Evolutionary conservation across 2,113 vertebrate species (phyloP), one percentile per base, ranked within the genome.

Genomic region (Caracal caracal): DNA sequence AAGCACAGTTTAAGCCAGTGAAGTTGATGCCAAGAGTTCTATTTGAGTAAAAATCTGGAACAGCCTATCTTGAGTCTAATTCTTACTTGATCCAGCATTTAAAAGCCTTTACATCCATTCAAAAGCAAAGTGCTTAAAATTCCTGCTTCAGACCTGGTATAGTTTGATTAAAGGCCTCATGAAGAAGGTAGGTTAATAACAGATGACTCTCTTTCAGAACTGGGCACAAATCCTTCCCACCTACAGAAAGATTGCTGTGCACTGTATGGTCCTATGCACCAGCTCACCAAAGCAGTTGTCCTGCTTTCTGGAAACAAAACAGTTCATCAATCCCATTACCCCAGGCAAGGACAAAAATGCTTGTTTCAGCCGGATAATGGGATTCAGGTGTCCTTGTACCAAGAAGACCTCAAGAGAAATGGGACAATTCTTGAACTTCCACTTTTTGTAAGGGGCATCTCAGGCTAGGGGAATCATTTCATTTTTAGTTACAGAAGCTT

Each of bases 351-450:
- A 99, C 97, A 98, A 98, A 98, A 97, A 76, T 91, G 33, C 78
- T 70, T 68, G 95, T 97, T 98, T 98, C 93, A 98, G 78, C 80
- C 95, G 96, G 86, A 96, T 98, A 92, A 47, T 95, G 89, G 95
- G 97, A 98, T 98, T 99, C 98, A 98, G 97, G 97, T 99, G 97
- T 98, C 98, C 96, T 92, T 79, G 92, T 98, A 89, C 97, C 98
- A 99, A 99, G 97, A 70, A 81, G 73, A 97, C 88, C 85, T 98
- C 93, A 98, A 96, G 92, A 96, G 96, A 98, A 98, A 98, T 97
- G 98, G 96, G 3, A 81, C 93, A 96, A 91, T 95, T 97, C 98
- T 98, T 96, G 87, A 98, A 98, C 98, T 96, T 96, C 7, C 97
- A 92, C 92, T 98, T 98, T 98, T 95, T 97, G 63, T 93, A 95